phyloP scores from a whole-genome alignment of 2,888 invertebrate genomes.

The Ennomos erosarius region DNA sequence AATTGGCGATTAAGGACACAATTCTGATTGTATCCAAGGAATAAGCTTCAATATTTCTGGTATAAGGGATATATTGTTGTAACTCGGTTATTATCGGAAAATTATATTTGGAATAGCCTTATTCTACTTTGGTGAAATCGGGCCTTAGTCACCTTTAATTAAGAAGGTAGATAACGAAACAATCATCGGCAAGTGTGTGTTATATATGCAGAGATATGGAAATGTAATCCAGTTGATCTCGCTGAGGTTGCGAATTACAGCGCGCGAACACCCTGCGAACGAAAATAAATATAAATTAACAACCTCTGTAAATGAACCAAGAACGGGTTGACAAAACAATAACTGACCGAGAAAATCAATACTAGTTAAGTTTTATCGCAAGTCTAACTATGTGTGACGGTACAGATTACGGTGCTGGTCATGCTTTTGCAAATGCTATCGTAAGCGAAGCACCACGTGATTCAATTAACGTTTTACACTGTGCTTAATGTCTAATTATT shows the following conservation, averaged over 20 bases:
- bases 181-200: conserved; percentile 14
- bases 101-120: too few relatives aligned
- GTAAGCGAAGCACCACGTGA: not conserved
- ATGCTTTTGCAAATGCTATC: conserved; percentile 31
- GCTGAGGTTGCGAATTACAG: conserved; percentile 48
- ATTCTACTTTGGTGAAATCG: too few relatives aligned
- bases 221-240: conserved; percentile 28
- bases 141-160: conserved; percentile 29
- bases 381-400: conserved; percentile 7
- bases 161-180: conserved; percentile 4
- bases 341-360: conserved; percentile 9
- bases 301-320: not conserved
- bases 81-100: too few relatives aligned
- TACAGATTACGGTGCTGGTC: conserved; percentile 14
- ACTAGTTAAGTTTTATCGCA: conserved; percentile 5
- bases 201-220: conserved; percentile 15
- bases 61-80: too few relatives aligned
- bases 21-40: too few relatives aligned
- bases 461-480: conserved; percentile 4
- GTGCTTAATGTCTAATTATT: not conserved
- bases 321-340: conserved; percentile 2
- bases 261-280: conserved; percentile 72
- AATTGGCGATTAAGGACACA: too few relatives aligned
- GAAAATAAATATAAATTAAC: conserved; percentile 27
- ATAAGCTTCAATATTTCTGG: too few relatives aligned